Conservation (phyloP, 2,888 invertebrate species). For the Exocentrus adspersus region DNA sequence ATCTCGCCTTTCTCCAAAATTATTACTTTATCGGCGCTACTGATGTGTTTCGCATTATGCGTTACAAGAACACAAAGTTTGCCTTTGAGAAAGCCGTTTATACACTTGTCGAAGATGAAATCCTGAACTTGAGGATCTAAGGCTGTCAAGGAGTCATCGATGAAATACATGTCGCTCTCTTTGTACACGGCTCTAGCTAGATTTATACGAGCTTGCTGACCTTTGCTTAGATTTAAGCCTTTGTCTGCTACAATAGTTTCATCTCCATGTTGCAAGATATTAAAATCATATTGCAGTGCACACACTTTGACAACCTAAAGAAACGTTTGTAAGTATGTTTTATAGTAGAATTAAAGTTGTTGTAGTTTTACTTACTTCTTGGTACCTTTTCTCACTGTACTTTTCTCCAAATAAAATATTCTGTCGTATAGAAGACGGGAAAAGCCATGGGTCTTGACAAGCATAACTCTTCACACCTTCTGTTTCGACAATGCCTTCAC, state of each 20-base stretch:
- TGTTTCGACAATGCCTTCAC: slow-evolving; percentile 42
- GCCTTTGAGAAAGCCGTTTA: slow-evolving; percentile 50
- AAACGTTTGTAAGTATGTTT: too few species aligned
- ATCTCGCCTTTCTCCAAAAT: slow-evolving; percentile 40
- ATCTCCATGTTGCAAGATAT: slow-evolving; percentile 55
- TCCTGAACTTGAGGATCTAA: slow-evolving; percentile 52
- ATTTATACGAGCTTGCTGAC: slow-evolving; percentile 62
- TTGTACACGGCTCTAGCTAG: slow-evolving; percentile 55
- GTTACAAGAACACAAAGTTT: slow-evolving; percentile 54
- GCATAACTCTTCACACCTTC: slow-evolving; percentile 52
- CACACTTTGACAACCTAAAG: slow-evolving; percentile 59
- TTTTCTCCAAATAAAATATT: slow-evolving; percentile 59
- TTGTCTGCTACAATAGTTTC: slow-evolving; percentile 71
- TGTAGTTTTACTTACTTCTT: slow-evolving; percentile 2
- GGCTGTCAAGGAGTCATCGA: slow-evolving; percentile 54
- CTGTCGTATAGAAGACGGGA: slow-evolving; percentile 53
- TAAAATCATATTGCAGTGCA: slow-evolving; percentile 67
- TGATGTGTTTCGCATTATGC: slow-evolving; percentile 51
- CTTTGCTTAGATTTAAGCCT: slow-evolving; percentile 72
- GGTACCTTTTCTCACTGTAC: slow-evolving; percentile 50
- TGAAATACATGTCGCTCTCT: slow-evolving; percentile 54
- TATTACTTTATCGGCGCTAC: slow-evolving; percentile 46
- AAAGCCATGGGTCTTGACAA: slow-evolving; percentile 57
- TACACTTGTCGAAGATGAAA: slow-evolving; percentile 52
- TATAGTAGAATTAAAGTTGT: too few species aligned